Evolutionary conservation across 2,797 vertebrate genomes (phyloP).

Genomic region (Sebastolobus alascanus): DNA sequence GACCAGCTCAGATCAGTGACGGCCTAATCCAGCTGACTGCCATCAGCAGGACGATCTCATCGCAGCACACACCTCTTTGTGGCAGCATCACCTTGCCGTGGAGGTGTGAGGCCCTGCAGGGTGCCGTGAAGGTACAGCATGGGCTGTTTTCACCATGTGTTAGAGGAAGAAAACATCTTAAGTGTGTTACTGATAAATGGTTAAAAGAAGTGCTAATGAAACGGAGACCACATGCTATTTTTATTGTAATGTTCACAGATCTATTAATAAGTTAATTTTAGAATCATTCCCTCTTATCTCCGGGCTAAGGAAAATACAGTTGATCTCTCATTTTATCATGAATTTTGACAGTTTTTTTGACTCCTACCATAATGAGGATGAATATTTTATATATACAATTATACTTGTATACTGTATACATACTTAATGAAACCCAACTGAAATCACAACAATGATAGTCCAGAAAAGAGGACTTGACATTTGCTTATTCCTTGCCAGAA

Average conservation of each 20-base stretch:
- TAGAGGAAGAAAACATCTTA: not conserved
- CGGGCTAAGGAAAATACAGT: not conserved
- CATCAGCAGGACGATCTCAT: slow-evolving; percentile 80
- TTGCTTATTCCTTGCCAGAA: slow-evolving; percentile 80
- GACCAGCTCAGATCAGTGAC: slow-evolving; percentile 85
- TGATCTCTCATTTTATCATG: not conserved
- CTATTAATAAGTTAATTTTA: slow-evolving; percentile 10
- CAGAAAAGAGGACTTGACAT: slow-evolving; percentile 6
- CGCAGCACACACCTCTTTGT: slow-evolving; percentile 82
- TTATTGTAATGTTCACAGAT: slow-evolving; percentile 2
- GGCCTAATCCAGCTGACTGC: slow-evolving; percentile 86
- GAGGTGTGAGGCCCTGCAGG: slow-evolving; percentile 86
- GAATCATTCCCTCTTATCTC: not conserved
- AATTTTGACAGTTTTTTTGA: not conserved
- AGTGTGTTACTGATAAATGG: not conserved
- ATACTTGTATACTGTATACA: not conserved
- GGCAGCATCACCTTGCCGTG: slow-evolving; percentile 87
- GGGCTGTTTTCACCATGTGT: not conserved
- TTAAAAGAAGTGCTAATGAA: not conserved
- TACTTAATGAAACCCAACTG: not conserved
- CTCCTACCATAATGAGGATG: not conserved
- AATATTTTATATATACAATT: not conserved
- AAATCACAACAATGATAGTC: not conserved
- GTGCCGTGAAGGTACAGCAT: slow-evolving; percentile 84
- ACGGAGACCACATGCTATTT: not conserved